Conservation (phyloP, 92 coral and sea anemone species). For the Phenganax stokvisi region DNA sequence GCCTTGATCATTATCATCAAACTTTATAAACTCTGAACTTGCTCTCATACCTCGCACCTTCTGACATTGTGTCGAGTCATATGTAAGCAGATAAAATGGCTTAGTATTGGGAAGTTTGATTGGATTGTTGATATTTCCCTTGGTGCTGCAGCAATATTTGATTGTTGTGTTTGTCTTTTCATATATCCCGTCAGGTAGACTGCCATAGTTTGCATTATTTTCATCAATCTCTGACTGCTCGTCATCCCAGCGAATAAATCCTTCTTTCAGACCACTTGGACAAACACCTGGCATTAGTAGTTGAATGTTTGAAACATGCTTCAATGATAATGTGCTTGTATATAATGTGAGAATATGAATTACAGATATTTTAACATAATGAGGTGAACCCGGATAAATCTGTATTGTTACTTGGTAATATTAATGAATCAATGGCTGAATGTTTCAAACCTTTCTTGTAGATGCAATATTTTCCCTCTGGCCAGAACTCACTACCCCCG, state of each 20-base stretch:
- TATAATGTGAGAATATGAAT: too few species aligned
- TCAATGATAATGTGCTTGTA: too few species aligned
- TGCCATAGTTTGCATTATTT: slow-evolving; percentile 69
- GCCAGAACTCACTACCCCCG: slow-evolving; percentile 97
- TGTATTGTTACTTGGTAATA: too few species aligned
- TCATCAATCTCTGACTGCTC: slow-evolving; percentile 82
- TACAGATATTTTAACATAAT: too few species aligned
- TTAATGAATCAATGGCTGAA: too few species aligned
- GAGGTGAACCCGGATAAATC: too few species aligned
- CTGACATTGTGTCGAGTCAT: slow-evolving; percentile 94
- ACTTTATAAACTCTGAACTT: slow-evolving; percentile 89
- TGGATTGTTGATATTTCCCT: slow-evolving; percentile 88
- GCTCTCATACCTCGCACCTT: slow-evolving; percentile 81
- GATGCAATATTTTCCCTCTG: slow-evolving; percentile 92
- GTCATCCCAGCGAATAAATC: slow-evolving; percentile 96
- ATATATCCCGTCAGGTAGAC: slow-evolving; percentile 84
- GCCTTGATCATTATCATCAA: slow-evolving; percentile 93
- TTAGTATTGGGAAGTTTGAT: slow-evolving; percentile 84
- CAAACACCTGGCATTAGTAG: slow-evolving; percentile 57
- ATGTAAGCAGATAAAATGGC: slow-evolving; percentile 86
- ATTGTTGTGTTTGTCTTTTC: slow-evolving; percentile 76
- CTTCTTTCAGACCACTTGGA: slow-evolving; percentile 84
- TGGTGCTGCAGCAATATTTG: slow-evolving; percentile 93
- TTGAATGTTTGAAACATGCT: background rate
- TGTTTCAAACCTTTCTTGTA: slow-evolving; percentile 76